Evolutionary conservation across 2,888 invertebrate species (phyloP).

Genomic region (Heliconius sara): DNA sequence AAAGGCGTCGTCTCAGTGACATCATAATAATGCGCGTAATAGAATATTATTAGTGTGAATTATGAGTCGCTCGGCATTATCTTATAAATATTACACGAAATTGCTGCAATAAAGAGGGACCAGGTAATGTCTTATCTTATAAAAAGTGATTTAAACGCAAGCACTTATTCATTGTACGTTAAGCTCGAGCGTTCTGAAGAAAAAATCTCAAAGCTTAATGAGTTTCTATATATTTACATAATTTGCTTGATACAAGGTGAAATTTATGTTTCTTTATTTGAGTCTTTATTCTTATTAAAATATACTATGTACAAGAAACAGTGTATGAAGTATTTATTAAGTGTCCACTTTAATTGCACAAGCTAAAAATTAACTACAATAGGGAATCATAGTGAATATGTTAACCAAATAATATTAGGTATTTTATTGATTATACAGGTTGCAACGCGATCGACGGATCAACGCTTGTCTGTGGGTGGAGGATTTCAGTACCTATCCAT

Average conservation of each 20-base stretch:
- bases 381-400: neutral
- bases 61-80: conserved; percentile 34
- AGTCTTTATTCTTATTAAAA: no score
- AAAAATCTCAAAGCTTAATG: neutral
- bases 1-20: conserved; percentile 15
- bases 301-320: neutral
- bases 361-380: neutral
- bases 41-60: conserved; percentile 43
- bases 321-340: no score
- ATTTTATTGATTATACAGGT: no score
- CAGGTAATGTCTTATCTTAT: conserved; percentile 26
- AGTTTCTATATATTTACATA: neutral
- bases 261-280: neutral
- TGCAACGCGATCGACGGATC: no score
- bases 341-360: no score
- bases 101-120: conserved; percentile 29
- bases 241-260: neutral
- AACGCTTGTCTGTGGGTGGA: no score
- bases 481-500: no score
- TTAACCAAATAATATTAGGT: neutral
- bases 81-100: conserved; percentile 26
- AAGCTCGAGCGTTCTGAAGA: neutral
- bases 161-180: conserved; percentile 4
- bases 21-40: conserved; percentile 36
- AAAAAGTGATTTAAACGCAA: conserved; percentile 22